Base-by-base conservation (phyloP, 2,113 vertebrate genomes). In the Cervus canadensis region DNA sequence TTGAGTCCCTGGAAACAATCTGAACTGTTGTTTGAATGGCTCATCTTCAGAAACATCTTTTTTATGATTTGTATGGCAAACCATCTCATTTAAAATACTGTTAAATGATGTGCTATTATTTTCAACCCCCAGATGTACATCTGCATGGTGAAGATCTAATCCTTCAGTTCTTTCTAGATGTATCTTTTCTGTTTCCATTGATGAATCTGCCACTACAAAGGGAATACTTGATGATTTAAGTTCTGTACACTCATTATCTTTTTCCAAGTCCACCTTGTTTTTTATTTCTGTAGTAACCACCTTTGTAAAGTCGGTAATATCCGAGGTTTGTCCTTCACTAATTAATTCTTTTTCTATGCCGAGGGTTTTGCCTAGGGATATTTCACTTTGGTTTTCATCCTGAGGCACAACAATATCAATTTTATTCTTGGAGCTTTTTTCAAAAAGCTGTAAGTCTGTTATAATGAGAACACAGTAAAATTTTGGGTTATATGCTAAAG, bases 381-480 rank as follows among this genome's bases (percentile, higher is more conserved):
- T 97, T 98, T 99, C 98, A 98, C 95, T 98, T 98, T 98, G 98
- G 91, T 98, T 98, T 98, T 98, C 86, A 87, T 98, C 94, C 79
- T 71, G 54, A 98, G 50, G 95, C 81, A 89, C 40, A 83, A 87
- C 50, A 94, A 64, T 95, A 86, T 98, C 93, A 96, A 76, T 87
- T 98, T 98, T 96, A 96, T 91, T 98, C 96, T 97, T 98, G 97
- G 85, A 90, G 92, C 40, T 97, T 81, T 98, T 98, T 93, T 98
- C 98, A 98, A 96, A 94, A 97, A 88, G 91, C 88, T 98, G 96
- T 95, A 97, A 92, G 98, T 95, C 99, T 99, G 97, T 94, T 96
- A 97, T 88, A 85, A 92, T 91, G 82, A 98, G 13, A 94, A 97
- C 76, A 98, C 10, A 95, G 30, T 91, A 95, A 97, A 89, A 52